These are phyloP conservation scores for Pollenia amentaria DNA, from an alignment of 2,888 invertebrate genomes.

Conservation along the genomic window DNA sequence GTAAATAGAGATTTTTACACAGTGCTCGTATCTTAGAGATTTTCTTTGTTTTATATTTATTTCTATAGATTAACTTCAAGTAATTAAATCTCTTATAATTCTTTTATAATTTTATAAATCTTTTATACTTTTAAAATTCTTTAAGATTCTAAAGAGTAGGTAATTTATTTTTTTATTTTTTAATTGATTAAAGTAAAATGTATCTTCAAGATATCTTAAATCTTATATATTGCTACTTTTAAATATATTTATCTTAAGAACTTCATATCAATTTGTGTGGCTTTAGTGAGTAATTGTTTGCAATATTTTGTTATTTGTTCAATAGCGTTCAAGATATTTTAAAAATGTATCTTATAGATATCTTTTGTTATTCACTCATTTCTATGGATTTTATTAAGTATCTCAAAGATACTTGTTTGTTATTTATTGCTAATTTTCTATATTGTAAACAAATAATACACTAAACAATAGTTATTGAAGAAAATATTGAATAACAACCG, in stretches of 20 bases:
- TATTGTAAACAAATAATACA: slow-evolving; percentile 23
- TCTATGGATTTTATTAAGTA: neutral
- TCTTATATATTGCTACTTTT: neutral
- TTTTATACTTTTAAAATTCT: too few relatives aligned
- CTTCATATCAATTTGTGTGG: neutral
- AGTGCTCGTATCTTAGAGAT: too few relatives aligned
- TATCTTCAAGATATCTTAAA: neutral
- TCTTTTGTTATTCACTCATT: neutral
- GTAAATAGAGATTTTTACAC: too few relatives aligned
- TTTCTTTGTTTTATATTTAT: too few relatives aligned
- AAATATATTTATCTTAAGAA: neutral
- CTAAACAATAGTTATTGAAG: slow-evolving; percentile 26
- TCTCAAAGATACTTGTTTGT: slow-evolving; percentile 17
- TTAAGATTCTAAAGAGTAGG: too few relatives aligned
- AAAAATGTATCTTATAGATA: too few relatives aligned
- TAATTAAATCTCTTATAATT: too few relatives aligned
- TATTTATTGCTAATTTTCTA: neutral
- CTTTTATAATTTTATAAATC: too few relatives aligned
- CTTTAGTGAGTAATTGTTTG: slow-evolving; percentile 41
- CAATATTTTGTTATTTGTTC: neutral
- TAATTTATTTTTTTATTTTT: too few relatives aligned
- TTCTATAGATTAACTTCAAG: too few relatives aligned
- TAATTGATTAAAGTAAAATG: neutral
- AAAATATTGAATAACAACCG: slow-evolving; percentile 41
- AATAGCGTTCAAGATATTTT: too few relatives aligned